Conservation (phyloP, 2,888 invertebrate species). For the Selenia dentaria region DNA sequence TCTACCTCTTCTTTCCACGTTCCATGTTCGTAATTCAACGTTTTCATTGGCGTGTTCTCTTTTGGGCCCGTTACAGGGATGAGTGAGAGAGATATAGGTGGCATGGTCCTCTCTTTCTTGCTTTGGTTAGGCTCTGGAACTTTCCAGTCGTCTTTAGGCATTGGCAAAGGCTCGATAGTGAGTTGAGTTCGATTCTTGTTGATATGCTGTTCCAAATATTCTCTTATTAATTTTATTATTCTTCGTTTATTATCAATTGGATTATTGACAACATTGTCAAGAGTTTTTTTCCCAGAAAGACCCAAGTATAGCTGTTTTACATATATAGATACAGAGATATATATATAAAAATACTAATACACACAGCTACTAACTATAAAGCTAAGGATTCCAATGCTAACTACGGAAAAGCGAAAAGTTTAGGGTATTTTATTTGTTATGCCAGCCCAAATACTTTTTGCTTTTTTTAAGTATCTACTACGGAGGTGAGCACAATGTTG, state of each 20-base stretch:
- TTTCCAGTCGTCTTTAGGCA: conserved; percentile 69
- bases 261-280: conserved; percentile 80
- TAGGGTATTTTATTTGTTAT: conserved; percentile 40
- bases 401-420: conserved; percentile 75
- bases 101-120: conserved; percentile 68
- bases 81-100: conserved; percentile 75
- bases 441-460: conserved; percentile 62
- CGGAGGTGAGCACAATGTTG: conserved; percentile 83
- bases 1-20: conserved; percentile 65
- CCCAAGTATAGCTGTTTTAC: conserved; percentile 49
- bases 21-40: conserved; percentile 59
- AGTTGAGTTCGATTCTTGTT: conserved; percentile 79
- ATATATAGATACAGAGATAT: conserved; percentile 52
- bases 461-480: conserved; percentile 51
- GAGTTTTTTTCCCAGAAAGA: conserved; percentile 34
- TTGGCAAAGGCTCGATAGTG: conserved; percentile 74
- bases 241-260: conserved; percentile 78
- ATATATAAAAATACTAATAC: conserved; percentile 50
- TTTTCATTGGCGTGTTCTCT: conserved; percentile 67
- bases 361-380: conserved; percentile 71
- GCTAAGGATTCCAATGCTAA: conserved; percentile 67
- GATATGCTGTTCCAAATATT: conserved; percentile 77
- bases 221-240: conserved; percentile 50
- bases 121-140: conserved; percentile 54
- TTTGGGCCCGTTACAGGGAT: conserved; percentile 73